These are phyloP conservation scores for Tenodera sinensis DNA, from an alignment of 2,888 invertebrate genomes.

Conservation along the genomic window DNA sequence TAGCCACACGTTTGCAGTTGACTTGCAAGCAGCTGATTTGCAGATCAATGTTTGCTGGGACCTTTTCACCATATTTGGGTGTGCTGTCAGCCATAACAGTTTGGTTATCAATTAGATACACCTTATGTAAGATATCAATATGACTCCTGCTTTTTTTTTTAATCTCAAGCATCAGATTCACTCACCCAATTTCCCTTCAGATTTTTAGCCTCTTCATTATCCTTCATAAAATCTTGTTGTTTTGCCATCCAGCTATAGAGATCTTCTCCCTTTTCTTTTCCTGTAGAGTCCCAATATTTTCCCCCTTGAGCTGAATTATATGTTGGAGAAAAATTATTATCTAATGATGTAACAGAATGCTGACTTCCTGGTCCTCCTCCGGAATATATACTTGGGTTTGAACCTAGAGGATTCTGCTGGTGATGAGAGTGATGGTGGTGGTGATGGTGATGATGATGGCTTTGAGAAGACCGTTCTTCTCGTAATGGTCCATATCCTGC, in stretches of 20 bases:
- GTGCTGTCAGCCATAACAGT: too few relatives aligned
- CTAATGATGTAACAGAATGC: conserved; percentile 44
- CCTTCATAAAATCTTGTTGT: conserved; percentile 61
- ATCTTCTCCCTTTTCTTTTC: conserved; percentile 67
- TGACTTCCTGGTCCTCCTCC: conserved; percentile 41
- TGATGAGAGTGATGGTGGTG: neutral
- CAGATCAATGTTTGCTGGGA: too few relatives aligned
- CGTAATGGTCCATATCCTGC: conserved; percentile 71
- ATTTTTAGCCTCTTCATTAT: neutral
- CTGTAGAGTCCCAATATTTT: conserved; percentile 37
- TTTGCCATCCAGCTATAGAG: conserved; percentile 96
- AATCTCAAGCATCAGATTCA: neutral
- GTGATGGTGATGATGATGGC: neutral
- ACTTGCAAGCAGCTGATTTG: too few relatives aligned
- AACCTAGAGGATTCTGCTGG: conserved; percentile 50
- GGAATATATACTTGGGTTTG: conserved; percentile 59
- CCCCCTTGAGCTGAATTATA: conserved; percentile 34
- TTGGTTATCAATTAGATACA: too few relatives aligned
- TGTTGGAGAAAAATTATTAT: conserved; percentile 36
- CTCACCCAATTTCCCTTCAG: conserved; percentile 6
- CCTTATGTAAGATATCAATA: too few relatives aligned
- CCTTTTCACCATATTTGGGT: too few relatives aligned
- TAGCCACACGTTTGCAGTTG: too few relatives aligned
- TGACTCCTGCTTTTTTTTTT: neutral
- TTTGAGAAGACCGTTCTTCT: conserved; percentile 54